Base-by-base conservation (phyloP, 2,888 invertebrate species). In the Tromatobia lineatoria region DNA sequence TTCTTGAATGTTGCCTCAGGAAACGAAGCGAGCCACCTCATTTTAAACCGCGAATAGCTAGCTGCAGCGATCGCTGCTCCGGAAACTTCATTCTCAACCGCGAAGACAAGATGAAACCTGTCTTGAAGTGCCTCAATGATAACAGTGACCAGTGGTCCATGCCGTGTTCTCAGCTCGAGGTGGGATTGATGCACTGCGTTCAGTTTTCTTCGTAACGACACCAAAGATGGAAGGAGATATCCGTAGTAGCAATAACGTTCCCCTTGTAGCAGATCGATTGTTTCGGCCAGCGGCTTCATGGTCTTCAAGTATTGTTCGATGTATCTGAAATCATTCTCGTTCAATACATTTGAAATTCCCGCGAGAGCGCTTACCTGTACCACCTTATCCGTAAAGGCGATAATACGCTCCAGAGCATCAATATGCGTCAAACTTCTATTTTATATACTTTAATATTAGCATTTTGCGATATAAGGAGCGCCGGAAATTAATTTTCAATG, bases 181-280 rank as follows among this genome's bases (percentile, higher is more conserved):
- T 45, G 47, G 25, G 54, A 29, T n/a, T 42, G 50, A 61, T 59
- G 34, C 29, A 83, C 2, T 71, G 67, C 52, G 20, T 69, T 57
- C 8, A 79, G 74, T 74, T 83, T 83, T 29, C 67, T 69, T 15
- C 47, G 34, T 23, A 74, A n/a, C 10, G 79, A 79, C 47, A 83
- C 67, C 52, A 83, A 59, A 25, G 83, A 79, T 50, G 74, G 80
- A 18, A 83, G 38, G 42, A 83, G 74, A 23, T 69, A 80, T 11
- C 83, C 83, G 45, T 83, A 83, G n/a, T 69, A 67, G n/a, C 69
- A 59, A 8, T 64, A 13, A 7, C 38, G 34, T 66, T 82, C 79
- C 38, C 74, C 74, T 61, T 83, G 69, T 15, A 83, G 79, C n/a
- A 80, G 54, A 61, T 83, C 82, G 42, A 69, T 54, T 54, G 82